A percentile compares a stretch with the other conserved stretches of the same genome.
Conservation (phyloP, 2,888 invertebrate species). For the Onthophagus sagittarius region DNA sequence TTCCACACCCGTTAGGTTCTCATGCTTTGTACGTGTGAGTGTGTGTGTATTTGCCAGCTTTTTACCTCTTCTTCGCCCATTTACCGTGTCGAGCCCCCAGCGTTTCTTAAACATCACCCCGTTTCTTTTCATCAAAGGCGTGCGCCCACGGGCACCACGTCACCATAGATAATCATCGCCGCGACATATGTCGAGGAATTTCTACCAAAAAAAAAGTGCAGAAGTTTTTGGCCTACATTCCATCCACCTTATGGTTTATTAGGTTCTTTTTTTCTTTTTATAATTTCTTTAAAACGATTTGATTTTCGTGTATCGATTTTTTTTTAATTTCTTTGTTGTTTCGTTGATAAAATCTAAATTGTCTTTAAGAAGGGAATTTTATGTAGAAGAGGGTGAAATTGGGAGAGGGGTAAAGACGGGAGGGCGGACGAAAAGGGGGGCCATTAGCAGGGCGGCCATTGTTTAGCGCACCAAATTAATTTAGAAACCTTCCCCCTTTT, state of each 20-base stretch:
- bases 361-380: background rate
- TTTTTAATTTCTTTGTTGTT: background rate
- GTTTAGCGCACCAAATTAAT: conserved; percentile 54
- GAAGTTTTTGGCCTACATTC: background rate
- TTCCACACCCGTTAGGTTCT: background rate
- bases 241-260: background rate
- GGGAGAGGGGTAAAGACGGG: conserved; percentile 41
- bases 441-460: conserved; percentile 52
- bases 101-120: background rate
- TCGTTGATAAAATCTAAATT: background rate
- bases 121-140: background rate
- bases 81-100: background rate
- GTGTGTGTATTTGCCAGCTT: background rate
- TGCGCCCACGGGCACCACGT: background rate
- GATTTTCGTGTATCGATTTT: background rate
- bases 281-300: background rate
- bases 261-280: background rate
- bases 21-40: too few species aligned
- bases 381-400: background rate
- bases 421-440: conserved; percentile 20
- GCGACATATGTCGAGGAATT: background rate
- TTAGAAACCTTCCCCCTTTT: conserved; percentile 42
- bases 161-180: background rate
- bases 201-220: background rate
- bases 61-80: background rate